phyloP scores from a whole-genome alignment of 2,113 vertebrate species.

The Terrapene triunguis region DNA sequence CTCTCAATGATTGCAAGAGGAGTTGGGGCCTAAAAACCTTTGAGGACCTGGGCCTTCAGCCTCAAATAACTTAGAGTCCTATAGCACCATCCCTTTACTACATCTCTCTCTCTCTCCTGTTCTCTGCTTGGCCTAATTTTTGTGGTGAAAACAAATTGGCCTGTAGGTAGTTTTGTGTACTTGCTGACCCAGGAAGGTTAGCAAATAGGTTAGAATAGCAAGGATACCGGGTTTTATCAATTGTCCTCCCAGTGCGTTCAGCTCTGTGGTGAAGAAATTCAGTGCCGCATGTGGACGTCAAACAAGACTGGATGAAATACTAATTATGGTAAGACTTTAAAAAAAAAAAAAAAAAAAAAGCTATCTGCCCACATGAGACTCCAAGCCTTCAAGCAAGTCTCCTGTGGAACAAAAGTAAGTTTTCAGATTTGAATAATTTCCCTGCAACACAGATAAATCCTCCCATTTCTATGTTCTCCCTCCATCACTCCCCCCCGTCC shows the following conservation, averaged over 20 bases:
- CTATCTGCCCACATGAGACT: constrained; percentile 58
- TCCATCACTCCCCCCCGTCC: not conserved
- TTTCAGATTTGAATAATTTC: constrained; percentile 80
- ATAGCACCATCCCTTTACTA: not conserved
- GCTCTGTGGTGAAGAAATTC: not conserved
- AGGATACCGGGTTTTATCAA: not conserved
- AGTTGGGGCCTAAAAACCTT: not conserved
- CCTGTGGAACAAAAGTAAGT: constrained; percentile 75
- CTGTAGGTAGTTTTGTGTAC: constrained; percentile 25
- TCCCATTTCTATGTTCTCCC: constrained; percentile 9
- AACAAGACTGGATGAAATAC: constrained; percentile 64
- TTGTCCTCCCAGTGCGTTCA: constrained; percentile 7
- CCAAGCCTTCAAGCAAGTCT: constrained; percentile 72
- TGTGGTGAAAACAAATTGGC: not conserved
- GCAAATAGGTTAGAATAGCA: not conserved
- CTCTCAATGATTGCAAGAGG: not conserved
- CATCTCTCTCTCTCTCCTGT: accelerated
- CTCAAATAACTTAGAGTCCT: too few species aligned
- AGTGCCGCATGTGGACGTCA: not conserved
- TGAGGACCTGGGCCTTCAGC: not conserved
- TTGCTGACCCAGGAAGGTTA: constrained; percentile 36
- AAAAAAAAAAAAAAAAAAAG: constrained; percentile 50
- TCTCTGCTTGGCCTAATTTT: not conserved
- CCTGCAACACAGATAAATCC: constrained; percentile 69
- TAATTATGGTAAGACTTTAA: constrained; percentile 63